A percentile compares a stretch with the other conserved stretches of the same genome.
Conservation (phyloP, 2,113 vertebrate genomes). For the Coreoperca whiteheadi region DNA sequence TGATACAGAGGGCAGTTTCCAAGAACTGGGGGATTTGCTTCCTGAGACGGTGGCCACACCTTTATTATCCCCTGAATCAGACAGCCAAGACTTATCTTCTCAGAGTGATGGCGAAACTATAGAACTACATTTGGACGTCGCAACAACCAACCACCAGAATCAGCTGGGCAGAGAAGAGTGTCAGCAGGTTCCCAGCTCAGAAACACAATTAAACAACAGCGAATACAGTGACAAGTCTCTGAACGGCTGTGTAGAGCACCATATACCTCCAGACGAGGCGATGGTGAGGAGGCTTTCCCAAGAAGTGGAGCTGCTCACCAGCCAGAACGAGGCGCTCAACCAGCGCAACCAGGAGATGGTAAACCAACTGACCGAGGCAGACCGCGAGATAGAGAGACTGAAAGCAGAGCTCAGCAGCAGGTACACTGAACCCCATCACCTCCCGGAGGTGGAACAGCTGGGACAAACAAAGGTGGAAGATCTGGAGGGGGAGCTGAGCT, state of each 20-base stretch:
- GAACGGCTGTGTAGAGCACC: constrained; percentile 34
- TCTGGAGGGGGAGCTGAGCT: constrained; percentile 66
- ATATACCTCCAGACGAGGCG: constrained; percentile 26
- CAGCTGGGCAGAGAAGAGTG: constrained; percentile 2
- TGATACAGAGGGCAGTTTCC: constrained; percentile 36
- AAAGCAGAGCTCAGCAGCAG: constrained; percentile 66
- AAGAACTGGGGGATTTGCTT: constrained; percentile 44
- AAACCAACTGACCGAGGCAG: constrained; percentile 81
- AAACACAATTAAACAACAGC: background rate
- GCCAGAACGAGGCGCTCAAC: constrained; percentile 75
- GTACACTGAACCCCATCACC: constrained; percentile 41
- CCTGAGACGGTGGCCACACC: constrained; percentile 20
- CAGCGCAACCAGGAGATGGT: constrained; percentile 83
- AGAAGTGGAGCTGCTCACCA: constrained; percentile 68
- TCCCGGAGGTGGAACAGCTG: constrained; percentile 64
- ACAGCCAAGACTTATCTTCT: background rate
- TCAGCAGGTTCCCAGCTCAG: constrained; percentile 31
- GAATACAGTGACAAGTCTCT: background rate
- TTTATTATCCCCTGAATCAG: constrained; percentile 28
- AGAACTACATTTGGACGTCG: background rate
- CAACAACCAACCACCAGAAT: constrained; percentile 24
- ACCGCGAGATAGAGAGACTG: constrained; percentile 79
- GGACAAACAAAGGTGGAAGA: constrained; percentile 18
- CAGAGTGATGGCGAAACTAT: constrained; percentile 1
- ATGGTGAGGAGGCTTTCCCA: constrained; percentile 52